Percentiles rank a stretch among this genome's conserved stretches.
Evolutionary conservation across 2,113 vertebrate genomes (phyloP).

Genomic region (Potamarius usumacintae): DNA sequence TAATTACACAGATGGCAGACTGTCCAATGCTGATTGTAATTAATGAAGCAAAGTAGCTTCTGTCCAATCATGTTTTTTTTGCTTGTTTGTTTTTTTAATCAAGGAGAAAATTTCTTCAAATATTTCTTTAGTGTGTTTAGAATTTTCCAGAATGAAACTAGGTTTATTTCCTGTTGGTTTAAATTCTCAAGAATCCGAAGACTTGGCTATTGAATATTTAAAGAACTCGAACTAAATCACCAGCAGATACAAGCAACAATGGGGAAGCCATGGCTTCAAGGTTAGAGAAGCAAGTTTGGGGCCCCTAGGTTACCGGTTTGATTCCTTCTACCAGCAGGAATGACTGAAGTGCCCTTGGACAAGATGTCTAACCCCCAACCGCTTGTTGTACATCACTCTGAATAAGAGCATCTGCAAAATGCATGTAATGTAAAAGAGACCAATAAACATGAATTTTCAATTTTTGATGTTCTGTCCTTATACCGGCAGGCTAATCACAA

Average conservation of each 20-base stretch:
- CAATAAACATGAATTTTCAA: too few relatives aligned
- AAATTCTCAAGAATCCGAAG: not conserved
- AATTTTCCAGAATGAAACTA: not conserved
- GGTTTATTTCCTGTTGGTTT: not conserved
- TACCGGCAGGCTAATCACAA: too few relatives aligned
- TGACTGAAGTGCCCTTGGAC: too few relatives aligned
- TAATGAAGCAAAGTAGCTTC: constrained; percentile 47
- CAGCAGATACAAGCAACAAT: not conserved
- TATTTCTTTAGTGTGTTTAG: not conserved
- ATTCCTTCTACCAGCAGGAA: too few relatives aligned
- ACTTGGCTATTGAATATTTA: not conserved
- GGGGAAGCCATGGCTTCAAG: too few relatives aligned
- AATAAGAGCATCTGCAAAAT: too few relatives aligned
- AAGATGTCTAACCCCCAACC: too few relatives aligned
- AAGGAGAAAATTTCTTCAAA: not conserved
- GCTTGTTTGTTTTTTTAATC: not conserved
- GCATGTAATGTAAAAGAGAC: too few relatives aligned
- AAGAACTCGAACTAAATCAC: not conserved
- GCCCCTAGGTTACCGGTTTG: too few relatives aligned
- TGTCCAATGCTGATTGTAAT: constrained; percentile 53
- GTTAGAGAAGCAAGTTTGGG: too few relatives aligned
- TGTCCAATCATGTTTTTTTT: not conserved
- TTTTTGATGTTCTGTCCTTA: too few relatives aligned
- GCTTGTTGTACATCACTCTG: too few relatives aligned
- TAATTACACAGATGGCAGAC: constrained; percentile 50